Conservation (phyloP, 2,888 invertebrate genomes). For the Podotricha telesiphe region DNA sequence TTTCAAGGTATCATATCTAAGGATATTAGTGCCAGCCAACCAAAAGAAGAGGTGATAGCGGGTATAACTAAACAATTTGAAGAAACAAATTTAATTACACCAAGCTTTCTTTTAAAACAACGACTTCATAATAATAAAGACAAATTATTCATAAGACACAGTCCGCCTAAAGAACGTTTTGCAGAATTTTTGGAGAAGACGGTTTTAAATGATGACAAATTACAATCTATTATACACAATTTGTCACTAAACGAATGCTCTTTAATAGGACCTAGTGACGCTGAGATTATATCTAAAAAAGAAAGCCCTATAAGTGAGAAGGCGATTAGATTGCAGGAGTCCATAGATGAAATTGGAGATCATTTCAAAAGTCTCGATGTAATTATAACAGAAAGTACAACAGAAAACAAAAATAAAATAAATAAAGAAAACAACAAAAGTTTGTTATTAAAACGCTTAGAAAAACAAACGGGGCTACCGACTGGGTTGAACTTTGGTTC, state of each 20-base stretch:
- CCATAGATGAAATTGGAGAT: constrained; percentile 62
- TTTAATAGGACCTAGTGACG: constrained; percentile 46
- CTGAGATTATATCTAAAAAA: constrained; percentile 49
- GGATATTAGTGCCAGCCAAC: not conserved
- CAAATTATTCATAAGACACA: constrained; percentile 61
- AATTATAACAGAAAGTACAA: constrained; percentile 39
- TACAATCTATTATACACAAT: constrained; percentile 75
- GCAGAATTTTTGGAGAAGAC: constrained; percentile 77
- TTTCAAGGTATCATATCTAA: constrained; percentile 15
- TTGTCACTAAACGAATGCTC: constrained; percentile 66
- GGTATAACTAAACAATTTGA: constrained; percentile 6
- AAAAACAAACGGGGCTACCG: constrained; percentile 69
- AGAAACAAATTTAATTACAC: constrained; percentile 36
- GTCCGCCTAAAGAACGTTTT: constrained; percentile 75
- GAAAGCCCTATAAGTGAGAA: constrained; percentile 54
- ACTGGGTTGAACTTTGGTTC: constrained; percentile 73
- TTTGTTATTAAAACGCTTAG: constrained; percentile 60
- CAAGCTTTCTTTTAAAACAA: constrained; percentile 52
- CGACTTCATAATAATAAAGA: constrained; percentile 49
- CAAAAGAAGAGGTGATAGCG: not conserved
- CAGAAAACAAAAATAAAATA: constrained; percentile 32
- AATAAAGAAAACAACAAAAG: constrained; percentile 55
- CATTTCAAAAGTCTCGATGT: constrained; percentile 56
- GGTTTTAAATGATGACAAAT: constrained; percentile 74
- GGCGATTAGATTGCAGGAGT: constrained; percentile 54